A percentile compares a stretch with the other conserved stretches of the same genome.
phyloP scores from a whole-genome alignment of 1,140 invertebrate genomes.

The Linepithema humile region DNA sequence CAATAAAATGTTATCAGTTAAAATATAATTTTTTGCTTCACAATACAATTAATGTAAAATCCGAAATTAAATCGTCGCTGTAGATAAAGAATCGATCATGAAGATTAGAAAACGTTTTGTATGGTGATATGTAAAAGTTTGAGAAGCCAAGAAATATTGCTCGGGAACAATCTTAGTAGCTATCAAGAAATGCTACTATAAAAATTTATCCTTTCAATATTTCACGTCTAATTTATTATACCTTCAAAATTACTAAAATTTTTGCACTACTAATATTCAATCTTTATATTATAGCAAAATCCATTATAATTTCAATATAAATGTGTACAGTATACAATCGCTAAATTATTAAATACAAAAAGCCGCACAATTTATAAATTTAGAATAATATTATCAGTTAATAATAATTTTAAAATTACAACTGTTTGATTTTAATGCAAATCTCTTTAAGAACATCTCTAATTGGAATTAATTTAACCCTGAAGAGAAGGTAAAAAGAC shows the following conservation, averaged over 20 bases:
- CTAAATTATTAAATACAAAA: neutral
- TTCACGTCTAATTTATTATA: neutral
- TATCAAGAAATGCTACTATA: neutral
- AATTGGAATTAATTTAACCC: neutral
- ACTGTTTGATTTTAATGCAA: neutral
- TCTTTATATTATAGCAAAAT: too few species aligned
- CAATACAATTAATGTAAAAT: neutral
- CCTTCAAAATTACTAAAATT: neutral
- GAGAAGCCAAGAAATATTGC: conserved; percentile 44
- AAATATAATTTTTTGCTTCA: neutral
- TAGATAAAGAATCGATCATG: conserved; percentile 8
- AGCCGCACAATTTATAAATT: neutral
- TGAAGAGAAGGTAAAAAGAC: neutral
- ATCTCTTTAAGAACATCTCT: neutral
- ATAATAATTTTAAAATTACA: neutral
- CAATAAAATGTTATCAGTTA: neutral
- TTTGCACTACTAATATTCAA: neutral
- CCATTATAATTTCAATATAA: too few species aligned
- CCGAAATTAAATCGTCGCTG: neutral
- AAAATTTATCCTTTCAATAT: neutral
- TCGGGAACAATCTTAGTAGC: neutral
- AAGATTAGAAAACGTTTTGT: neutral
- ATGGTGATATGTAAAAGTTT: conserved; percentile 63
- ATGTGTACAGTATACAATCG: neutral
- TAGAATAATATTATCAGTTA: neutral